These are phyloP conservation scores for Chionis minor DNA, from an alignment of 2,113 vertebrate species.

Conservation along the genomic window DNA sequence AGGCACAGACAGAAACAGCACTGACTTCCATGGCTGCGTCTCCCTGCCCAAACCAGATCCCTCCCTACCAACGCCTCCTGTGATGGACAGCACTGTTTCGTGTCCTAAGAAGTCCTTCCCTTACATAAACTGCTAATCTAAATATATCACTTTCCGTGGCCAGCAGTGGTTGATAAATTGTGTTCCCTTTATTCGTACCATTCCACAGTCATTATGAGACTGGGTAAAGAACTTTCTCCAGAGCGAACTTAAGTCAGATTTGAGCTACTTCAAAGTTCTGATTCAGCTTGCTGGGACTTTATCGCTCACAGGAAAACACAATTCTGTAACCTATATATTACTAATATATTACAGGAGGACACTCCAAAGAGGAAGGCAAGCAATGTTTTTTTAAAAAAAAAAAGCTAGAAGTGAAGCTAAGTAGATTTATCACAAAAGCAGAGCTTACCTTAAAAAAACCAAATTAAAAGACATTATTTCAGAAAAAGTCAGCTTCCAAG, in stretches of 20 bases:
- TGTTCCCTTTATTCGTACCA: constrained; percentile 9
- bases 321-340: neutral
- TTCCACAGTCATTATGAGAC: neutral
- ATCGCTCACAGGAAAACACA: neutral
- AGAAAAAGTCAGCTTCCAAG: constrained; percentile 58
- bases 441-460: neutral
- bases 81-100: neutral
- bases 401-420: no score
- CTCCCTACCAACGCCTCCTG: neutral
- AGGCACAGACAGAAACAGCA: neutral
- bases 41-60: neutral
- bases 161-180: neutral
- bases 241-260: neutral
- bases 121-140: neutral
- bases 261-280: neutral
- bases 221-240: constrained; percentile 2
- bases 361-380: neutral
- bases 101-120: neutral
- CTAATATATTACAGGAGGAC: neutral
- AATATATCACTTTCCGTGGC: neutral
- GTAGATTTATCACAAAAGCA: neutral
- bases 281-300: neutral
- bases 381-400: no score
- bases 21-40: neutral
- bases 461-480: constrained; percentile 19